Evolutionary conservation across 2,888 invertebrate species (phyloP), one percentile per base, ranked within the genome.

Genomic region (Minunthozetes semirufus): DNA sequence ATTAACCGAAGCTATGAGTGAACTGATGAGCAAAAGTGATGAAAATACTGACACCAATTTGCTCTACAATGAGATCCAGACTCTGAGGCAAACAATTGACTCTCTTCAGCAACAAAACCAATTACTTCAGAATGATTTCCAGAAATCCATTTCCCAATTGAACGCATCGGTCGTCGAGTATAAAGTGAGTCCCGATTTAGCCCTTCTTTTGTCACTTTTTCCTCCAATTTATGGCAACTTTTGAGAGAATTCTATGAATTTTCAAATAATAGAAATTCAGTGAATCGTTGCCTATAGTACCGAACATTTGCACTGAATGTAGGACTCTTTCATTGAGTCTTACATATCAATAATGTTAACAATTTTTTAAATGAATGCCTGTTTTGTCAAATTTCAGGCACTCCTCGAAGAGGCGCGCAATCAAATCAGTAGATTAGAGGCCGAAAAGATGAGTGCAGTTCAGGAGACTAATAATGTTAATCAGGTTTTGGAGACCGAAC

Each of bases 261-360:
- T 33, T 33, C 33, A 33, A n/a, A 33, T 33, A 33, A 33, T 33
- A 33, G 33, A 33, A 8, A 5, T 33, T 33, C 8, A 33, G 33
- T 27, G 1, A 61, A 15, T 50, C 5, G 13, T 61, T 29, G 61
- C 61, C 61, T 2, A 61, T 29, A 61, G 13, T 61, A 61, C 1
- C 29, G 22, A 61, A 61, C 61, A 27, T 61, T 61, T 61, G 61
- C 56, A 61, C 61, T 61, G 61, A 61, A 61, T 61, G 61, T 61
- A 61, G 5, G 27, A 27, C 61, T 61, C n/a, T 2, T 53, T 19
- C 5, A 61, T 29, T 61, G 27, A 61, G 61, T 61, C 13, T 61
- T 61, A 61, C 61, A 27, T 61, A 61, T 61, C 61, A 61, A 27
- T 27, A 27, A 61, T 61, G 61, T 59, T 29, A 29, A 61, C 61